phyloP scores from a whole-genome alignment of 2,113 vertebrate species.

The Atractosteus spatula region DNA sequence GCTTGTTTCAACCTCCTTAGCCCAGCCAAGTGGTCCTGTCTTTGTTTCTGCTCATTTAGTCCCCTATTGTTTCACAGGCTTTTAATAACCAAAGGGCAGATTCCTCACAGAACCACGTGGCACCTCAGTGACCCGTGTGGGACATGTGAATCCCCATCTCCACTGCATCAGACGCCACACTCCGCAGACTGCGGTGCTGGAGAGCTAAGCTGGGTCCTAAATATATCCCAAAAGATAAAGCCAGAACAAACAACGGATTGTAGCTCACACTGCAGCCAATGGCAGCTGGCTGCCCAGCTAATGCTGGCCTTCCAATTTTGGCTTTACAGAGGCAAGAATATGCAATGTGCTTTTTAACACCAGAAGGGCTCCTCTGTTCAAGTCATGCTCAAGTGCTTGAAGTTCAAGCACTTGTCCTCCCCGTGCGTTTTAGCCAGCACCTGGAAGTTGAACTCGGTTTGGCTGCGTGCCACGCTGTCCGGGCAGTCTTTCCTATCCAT shows the following conservation, averaged over 20 bases:
- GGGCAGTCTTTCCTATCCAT: too few species aligned
- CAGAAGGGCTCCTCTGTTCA: too few species aligned
- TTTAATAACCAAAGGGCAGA: conserved; percentile 80
- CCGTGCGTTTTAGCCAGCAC: too few species aligned
- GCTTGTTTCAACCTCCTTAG: background rate
- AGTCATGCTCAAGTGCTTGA: too few species aligned
- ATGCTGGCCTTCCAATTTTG: conserved; percentile 57
- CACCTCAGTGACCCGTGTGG: conserved; percentile 39
- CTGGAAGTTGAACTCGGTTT: too few species aligned
- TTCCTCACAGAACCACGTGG: conserved; percentile 53
- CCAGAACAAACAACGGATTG: conserved; percentile 70
- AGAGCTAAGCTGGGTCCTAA: conserved; percentile 72
- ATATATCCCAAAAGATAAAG: conserved; percentile 71
- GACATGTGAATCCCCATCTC: conserved; percentile 65
- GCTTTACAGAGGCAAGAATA: conserved; percentile 46
- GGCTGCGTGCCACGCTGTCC: too few species aligned
- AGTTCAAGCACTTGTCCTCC: too few species aligned
- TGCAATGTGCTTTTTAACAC: conserved; percentile 27
- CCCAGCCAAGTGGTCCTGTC: conserved; percentile 37
- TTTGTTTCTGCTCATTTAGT: conserved; percentile 40
- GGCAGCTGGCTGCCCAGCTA: conserved; percentile 45
- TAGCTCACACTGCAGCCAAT: conserved; percentile 62
- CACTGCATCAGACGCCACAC: conserved; percentile 59
- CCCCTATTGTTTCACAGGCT: conserved; percentile 67
- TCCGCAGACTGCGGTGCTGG: conserved; percentile 41